Evolutionary conservation across 2,113 vertebrate genomes (phyloP).

Genomic region (Tinamus guttatus): DNA sequence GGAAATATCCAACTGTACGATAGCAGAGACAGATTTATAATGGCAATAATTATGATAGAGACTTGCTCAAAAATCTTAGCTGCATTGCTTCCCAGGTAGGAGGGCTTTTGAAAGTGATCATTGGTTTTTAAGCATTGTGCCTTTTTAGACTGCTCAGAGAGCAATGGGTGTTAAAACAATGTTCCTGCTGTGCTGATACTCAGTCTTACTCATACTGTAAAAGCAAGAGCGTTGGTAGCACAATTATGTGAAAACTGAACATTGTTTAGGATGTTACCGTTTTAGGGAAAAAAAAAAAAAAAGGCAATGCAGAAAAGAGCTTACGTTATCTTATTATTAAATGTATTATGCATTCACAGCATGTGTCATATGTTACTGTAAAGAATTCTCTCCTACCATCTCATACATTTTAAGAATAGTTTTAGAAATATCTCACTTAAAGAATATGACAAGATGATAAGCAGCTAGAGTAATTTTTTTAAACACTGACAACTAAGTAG

Average conservation of each 20-base stretch:
- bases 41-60: background rate
- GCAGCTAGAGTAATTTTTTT: background rate
- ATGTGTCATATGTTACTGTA: background rate
- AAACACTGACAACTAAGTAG: background rate
- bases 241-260: background rate
- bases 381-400: background rate
- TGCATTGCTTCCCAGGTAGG: background rate
- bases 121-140: background rate
- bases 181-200: background rate
- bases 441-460: conserved; percentile 30
- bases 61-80: background rate
- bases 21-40: background rate
- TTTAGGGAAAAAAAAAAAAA: background rate
- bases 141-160: background rate
- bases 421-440: background rate
- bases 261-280: background rate
- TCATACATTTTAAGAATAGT: background rate
- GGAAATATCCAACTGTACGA: background rate
- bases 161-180: background rate
- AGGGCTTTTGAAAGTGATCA: background rate
- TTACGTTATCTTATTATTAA: background rate
- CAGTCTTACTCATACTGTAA: background rate
- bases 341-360: background rate
- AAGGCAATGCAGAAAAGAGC: background rate
- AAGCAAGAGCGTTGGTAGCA: background rate